A percentile compares a stretch with the other conserved stretches of the same genome.
phyloP scores from a whole-genome alignment of 1,140 invertebrate species.

The Pogonomyrmex californicus region DNA sequence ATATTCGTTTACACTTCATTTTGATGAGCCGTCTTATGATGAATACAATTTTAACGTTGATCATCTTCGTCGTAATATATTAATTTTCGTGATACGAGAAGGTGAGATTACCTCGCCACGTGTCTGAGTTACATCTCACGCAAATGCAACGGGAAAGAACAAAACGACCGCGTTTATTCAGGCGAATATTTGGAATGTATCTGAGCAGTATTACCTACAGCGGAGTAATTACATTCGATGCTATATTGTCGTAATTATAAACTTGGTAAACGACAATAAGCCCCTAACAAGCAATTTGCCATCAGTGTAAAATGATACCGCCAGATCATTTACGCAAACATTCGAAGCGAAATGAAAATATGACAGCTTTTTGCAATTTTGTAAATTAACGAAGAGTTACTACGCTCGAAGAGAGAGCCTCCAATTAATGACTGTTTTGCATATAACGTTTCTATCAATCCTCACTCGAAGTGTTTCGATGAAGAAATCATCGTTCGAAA shows the following conservation, averaged over 20 bases:
- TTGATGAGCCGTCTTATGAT: neutral
- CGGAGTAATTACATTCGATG: constrained; percentile 23
- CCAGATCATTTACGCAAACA: constrained; percentile 11
- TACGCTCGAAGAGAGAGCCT: neutral
- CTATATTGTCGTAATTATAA: constrained; percentile 26
- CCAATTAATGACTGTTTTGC: constrained; percentile 22
- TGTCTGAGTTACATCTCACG: neutral
- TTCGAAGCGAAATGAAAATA: constrained; percentile 6
- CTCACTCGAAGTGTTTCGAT: neutral
- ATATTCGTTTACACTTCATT: neutral
- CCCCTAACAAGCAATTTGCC: neutral
- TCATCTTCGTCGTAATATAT: neutral
- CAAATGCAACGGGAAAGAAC: neutral
- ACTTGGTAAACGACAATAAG: constrained; percentile 8
- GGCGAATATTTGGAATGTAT: neutral
- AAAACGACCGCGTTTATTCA: neutral
- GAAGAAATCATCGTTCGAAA: neutral
- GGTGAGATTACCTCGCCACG: neutral
- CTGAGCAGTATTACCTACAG: neutral
- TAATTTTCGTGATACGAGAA: constrained; percentile 2
- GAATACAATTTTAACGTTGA: constrained; percentile 6
- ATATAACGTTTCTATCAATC: neutral
- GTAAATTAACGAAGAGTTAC: constrained; percentile 24
- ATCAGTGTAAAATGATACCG: neutral
- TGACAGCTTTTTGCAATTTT: constrained; percentile 10